Evolutionary conservation across 2,113 vertebrate species (phyloP).

Genomic region (Eulacestoma nigropectus): DNA sequence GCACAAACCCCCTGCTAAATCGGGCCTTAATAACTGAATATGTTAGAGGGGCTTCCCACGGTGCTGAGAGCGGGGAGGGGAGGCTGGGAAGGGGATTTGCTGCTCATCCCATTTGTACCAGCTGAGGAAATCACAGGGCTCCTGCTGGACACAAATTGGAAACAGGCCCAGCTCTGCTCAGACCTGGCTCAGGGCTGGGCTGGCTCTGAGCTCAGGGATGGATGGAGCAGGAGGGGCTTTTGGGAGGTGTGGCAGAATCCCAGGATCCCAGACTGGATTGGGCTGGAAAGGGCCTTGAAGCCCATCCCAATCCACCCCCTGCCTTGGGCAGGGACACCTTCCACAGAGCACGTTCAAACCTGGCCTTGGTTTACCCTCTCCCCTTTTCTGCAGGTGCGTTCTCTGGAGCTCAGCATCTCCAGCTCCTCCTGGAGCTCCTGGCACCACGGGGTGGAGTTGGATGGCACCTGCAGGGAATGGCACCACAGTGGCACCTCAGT

Average conservation of each 20-base stretch:
- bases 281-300: neutral
- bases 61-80: neutral
- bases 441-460: neutral
- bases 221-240: neutral
- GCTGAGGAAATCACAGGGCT: neutral
- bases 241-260: accelerated
- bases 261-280: neutral
- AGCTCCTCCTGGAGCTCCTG: neutral
- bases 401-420: neutral
- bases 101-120: neutral
- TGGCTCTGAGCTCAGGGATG: neutral
- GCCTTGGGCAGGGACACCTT: neutral
- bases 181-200: neutral
- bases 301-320: accelerated
- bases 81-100: neutral
- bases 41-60: neutral
- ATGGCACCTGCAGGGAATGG: neutral
- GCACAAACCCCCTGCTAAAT: neutral
- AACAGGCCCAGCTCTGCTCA: neutral
- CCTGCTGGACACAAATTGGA: neutral
- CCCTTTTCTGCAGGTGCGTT: neutral
- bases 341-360: neutral
- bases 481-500: neutral
- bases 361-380: neutral
- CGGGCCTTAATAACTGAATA: neutral